Conservation (phyloP, 1,140 invertebrate genomes). For the Aphelinus atriplicis region DNA sequence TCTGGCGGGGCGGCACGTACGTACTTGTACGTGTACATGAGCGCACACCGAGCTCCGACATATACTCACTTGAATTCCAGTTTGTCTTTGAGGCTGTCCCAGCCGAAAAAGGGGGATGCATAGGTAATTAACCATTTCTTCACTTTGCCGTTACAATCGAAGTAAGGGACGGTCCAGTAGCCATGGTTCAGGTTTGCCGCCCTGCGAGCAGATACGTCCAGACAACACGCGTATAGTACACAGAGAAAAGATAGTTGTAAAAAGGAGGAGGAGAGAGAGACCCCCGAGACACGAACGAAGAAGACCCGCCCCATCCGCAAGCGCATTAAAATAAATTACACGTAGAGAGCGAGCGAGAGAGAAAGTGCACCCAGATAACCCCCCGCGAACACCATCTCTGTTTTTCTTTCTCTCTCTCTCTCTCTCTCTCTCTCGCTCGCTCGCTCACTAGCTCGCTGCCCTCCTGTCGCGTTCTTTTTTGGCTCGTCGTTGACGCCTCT, state of each 20-base stretch:
- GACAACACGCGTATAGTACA: conserved; percentile 50
- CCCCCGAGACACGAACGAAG: conserved; percentile 1
- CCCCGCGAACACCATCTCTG: conserved; percentile 34
- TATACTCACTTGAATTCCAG: conserved; percentile 92
- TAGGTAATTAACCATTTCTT: conserved; percentile 97
- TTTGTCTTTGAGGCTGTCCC: conserved; percentile 90
- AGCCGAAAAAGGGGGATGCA: conserved; percentile 96
- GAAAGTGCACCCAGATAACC: conserved; percentile 28
- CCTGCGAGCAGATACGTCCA: conserved; percentile 59
- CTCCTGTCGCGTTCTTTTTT: conserved; percentile 8
- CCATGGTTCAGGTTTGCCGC: conserved; percentile 89
- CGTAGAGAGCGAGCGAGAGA: conserved; percentile 10
- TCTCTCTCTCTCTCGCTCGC: conserved; percentile 15
- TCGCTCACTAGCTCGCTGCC: conserved; percentile 7
- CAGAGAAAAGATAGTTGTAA: conserved; percentile 7
- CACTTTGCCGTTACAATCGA: conserved; percentile 91
- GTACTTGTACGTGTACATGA: neutral
- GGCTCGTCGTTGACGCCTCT: conserved; percentile 35
- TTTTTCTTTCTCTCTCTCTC: neutral
- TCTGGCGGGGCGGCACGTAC: neutral
- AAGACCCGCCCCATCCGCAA: conserved; percentile 40
- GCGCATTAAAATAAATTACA: conserved; percentile 44
- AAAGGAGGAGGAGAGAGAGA: conserved; percentile 4
- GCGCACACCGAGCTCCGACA: neutral
- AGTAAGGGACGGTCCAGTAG: conserved; percentile 93